Base-by-base conservation (phyloP, 2,888 invertebrate species). In the Sepiola atlantica region DNA sequence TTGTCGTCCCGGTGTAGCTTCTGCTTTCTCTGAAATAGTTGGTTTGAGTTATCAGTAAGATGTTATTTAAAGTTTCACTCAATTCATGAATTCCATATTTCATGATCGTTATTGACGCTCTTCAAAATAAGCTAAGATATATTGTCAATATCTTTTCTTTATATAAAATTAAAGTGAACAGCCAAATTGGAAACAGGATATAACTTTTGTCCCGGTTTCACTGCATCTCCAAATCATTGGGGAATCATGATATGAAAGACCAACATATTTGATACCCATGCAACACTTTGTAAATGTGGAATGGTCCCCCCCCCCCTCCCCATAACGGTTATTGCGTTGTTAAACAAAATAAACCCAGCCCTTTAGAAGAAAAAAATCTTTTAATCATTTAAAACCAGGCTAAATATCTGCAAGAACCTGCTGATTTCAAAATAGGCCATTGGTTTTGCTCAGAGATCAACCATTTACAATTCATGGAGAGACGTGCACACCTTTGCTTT, bases 171-270 rank as follows among this genome's bases (percentile, higher is more conserved):
- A 18, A 77, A 77, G 77, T n/a, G 77, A 77, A 4, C n/a, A 77
- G n/a, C 32, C 77, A 77, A 32, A 77, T n/a, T 16, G n/a, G 77
- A 18, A 77, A 77, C n/a, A n/a, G 12, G n/a, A n/a, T 61, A 21
- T 61, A 10, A 77, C n/a, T 77, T 77, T 77, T 77, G 77, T 18
- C 77, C 77, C 77, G n/a, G 77, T 77, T 77, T 77, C 77, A 77
- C 77, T 77, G 77, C 77, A 77, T n/a, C n/a, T 77, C 77, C 77
- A 32, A 77, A 77, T 77, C 77, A 77, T n/a, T 77, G 77, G 77
- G n/a, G 77, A 32, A 77, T n/a, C 12, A 77, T 77, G 4, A 45
- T 45, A 45, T 45, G 45, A 45, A 45, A 45, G 45, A 45, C 45
- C 45, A 45, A 45, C 45, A 45, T 45, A n/a, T n/a, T n/a, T n/a